Conservation (phyloP, 2,113 vertebrate species). For the Penelope pileata region DNA sequence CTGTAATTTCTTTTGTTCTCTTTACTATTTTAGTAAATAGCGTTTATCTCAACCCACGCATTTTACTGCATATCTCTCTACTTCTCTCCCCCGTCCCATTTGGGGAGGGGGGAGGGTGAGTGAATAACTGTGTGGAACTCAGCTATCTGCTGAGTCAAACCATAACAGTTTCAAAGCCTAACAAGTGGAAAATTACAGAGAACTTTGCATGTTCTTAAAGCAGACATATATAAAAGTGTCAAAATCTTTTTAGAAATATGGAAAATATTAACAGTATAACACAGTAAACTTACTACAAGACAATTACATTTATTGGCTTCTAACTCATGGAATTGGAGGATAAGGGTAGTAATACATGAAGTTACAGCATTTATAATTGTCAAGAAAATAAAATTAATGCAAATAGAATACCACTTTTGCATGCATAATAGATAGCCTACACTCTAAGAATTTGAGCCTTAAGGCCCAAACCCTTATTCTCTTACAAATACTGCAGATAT, state of each 20-base stretch:
- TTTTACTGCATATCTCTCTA: too few relatives aligned
- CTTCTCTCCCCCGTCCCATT: too few relatives aligned
- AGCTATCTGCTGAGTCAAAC: too few relatives aligned
- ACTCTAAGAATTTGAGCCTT: neutral
- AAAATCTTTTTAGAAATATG: neutral
- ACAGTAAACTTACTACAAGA: neutral
- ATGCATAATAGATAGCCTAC: neutral
- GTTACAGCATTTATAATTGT: neutral
- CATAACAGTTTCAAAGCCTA: neutral
- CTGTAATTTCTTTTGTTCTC: too few relatives aligned
- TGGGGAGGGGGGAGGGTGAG: too few relatives aligned
- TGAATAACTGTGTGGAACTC: too few relatives aligned
- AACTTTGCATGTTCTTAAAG: neutral
- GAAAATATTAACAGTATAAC: neutral
- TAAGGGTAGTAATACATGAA: accelerated
- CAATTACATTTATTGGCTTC: neutral
- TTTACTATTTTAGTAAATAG: too few relatives aligned
- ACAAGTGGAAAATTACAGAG: neutral
- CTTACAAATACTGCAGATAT: too few relatives aligned
- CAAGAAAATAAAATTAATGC: neutral
- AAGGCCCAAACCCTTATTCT: neutral
- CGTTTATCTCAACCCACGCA: too few relatives aligned
- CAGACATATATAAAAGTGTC: neutral
- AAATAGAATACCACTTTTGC: neutral
- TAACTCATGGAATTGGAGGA: neutral